phyloP scores from a whole-genome alignment of 2,888 invertebrate species.

The Ditylenchus weischeri region DNA sequence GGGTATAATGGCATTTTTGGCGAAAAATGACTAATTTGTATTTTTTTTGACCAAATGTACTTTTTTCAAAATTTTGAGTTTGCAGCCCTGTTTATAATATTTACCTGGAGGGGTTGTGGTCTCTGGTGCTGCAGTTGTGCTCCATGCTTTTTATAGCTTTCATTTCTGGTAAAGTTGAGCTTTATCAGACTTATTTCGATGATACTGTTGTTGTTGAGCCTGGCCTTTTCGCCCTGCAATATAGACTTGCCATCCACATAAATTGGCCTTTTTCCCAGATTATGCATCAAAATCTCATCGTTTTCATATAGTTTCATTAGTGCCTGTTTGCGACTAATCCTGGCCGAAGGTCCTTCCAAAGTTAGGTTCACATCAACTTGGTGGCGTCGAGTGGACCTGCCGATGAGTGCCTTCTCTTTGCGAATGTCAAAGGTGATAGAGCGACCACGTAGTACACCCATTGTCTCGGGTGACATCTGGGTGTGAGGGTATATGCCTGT shows the following conservation, averaged over 20 bases:
- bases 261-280: constrained; percentile 88
- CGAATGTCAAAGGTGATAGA: constrained; percentile 40
- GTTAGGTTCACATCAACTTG: constrained; percentile 51
- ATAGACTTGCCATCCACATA: constrained; percentile 89
- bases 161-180: constrained; percentile 34
- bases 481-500: constrained; percentile 23
- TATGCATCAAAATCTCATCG: constrained; percentile 89
- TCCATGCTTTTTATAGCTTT: constrained; percentile 20
- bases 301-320: constrained; percentile 61
- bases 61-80: too few relatives aligned
- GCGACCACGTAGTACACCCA: constrained; percentile 44
- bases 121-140: too few relatives aligned
- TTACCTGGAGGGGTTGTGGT: too few relatives aligned
- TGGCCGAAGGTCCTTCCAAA: constrained; percentile 42
- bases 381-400: constrained; percentile 34
- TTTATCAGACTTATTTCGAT: constrained; percentile 67
- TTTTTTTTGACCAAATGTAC: too few relatives aligned
- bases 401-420: constrained; percentile 31
- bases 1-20: too few relatives aligned
- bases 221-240: constrained; percentile 80
- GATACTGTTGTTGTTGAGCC: constrained; percentile 86
- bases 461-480: constrained; percentile 30
- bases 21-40: too few relatives aligned
- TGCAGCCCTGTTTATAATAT: too few relatives aligned
- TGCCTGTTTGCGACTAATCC: constrained; percentile 36